Base-by-base conservation (phyloP, 1,140 invertebrate species). In the Hormaphis cornu region DNA sequence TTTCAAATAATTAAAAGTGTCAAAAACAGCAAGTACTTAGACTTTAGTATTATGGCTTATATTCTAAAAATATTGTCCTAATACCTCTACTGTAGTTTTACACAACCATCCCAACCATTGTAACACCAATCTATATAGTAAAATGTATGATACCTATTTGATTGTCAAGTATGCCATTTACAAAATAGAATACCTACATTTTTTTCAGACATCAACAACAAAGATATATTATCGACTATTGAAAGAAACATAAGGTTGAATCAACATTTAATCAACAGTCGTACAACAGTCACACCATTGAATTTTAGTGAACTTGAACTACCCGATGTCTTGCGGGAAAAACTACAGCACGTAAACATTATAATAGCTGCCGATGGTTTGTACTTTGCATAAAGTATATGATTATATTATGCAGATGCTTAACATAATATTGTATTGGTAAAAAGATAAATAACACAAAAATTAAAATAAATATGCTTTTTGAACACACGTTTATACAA, bases 151-250 rank as follows among this genome's bases (percentile, higher is more conserved):
- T 40, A 40, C 37, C 37, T 40, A 40, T 14, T 40, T 40, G 14
- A 40, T 40, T 40, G 37, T 14, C 14, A 40, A 40, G 7, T 7
- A 14, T 40, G 37, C 7, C n/a, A n/a, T n/a, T n/a, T n/a, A n/a
- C n/a, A n/a, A n/a, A n/a, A n/a, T n/a, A n/a, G n/a, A n/a, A n/a
- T n/a, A n/a, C n/a, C 5, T 18, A 3, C 1, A 9, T 4, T 53
- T 53, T 24, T 20, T 83, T 71, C 76, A 89, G 89, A 92, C 79
- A 82, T 92, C n/a, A 80, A 90, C 79, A 76, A 85, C 63, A 86
- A 85, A 20, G 85, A 84, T 24, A 90, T 93, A 73, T 80, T 93
- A 35, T 79, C 86, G 54, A 74, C 91, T 12, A 89, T 93, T 46
- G 79, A 83, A 72, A 76, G 81, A 53, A 93, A 93, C 77, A 78